Evolutionary conservation across 2,888 invertebrate species (phyloP), one percentile per base, ranked within the genome.

Genomic region (Ennomos fuscantarius): DNA sequence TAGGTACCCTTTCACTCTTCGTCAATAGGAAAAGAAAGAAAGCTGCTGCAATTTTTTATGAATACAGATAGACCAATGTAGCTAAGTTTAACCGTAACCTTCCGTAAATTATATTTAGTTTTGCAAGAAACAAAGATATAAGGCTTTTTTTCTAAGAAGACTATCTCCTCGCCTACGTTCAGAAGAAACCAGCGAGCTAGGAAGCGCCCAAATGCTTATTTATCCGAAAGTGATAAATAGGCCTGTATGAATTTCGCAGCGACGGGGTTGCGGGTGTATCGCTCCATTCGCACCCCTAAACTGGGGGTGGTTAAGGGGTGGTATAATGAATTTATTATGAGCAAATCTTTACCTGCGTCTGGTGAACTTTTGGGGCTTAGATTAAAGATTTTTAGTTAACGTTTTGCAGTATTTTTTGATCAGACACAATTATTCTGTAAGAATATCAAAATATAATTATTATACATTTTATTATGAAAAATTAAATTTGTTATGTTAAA

Each of bases 181-280:
- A 62, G 63, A 68, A 73, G 64, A 73, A 73, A 73, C 72, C 76
- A 71, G 55, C 72, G 70, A 73, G 72, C 75, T 73, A 69, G 73
- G 71, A 71, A 76, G 62, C 78, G 74, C 75, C 76, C 78, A 74
- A 82, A 82, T 84, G 84, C 76, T 87, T 86, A 84, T 87, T 84
- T 88, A 86, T 83, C 81, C 76, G 82, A 80, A 84, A 86, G 82
- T 89, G 88, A 89, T 89, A 89, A 88, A 89, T 89, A 87, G 84
- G 73, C 75, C 67, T 70, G 73, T 78, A 82, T 85, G 87, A 86
- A 82, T 84, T 78, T 61, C 57, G 55, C 32, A 60, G 60, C 45
- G 48, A 47, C 31, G 59, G 39, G 49, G 47, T 39, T 46, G 50
- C 50, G 51, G 53, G 40, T 51, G 59, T 55, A 50, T 45, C 57